A percentile compares a stretch with the other conserved stretches of the same genome.
These are phyloP conservation scores for Meandrusa payeni DNA, from an alignment of 2,888 invertebrate genomes.

Conservation along the genomic window DNA sequence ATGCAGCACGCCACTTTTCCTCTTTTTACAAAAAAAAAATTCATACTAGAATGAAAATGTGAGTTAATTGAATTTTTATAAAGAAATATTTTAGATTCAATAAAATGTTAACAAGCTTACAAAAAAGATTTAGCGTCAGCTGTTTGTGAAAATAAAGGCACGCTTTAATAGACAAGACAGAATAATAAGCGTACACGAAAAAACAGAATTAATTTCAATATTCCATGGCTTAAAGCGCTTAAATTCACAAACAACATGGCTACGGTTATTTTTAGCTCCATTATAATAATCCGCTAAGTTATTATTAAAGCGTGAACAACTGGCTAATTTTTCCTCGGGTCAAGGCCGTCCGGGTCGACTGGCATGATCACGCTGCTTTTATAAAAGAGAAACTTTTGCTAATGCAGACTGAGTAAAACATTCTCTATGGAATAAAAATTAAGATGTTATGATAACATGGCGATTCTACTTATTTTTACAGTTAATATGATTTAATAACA, in stretches of 20 bases:
- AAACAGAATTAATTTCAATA: constrained; percentile 1
- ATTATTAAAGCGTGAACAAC: constrained; percentile 25
- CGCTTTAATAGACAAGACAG: not conserved
- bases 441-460: too few species aligned
- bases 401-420: too few species aligned
- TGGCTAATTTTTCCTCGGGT: constrained; percentile 39
- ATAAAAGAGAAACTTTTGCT: not conserved
- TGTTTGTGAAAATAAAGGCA: constrained; percentile 26
- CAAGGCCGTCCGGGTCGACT: constrained; percentile 48
- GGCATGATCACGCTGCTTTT: constrained; percentile 11
- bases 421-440: too few species aligned
- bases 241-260: constrained; percentile 4
- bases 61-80: too few species aligned
- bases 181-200: not conserved
- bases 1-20: too few species aligned
- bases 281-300: constrained; percentile 23
- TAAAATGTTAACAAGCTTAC: too few species aligned
- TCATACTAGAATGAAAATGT: too few species aligned
- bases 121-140: too few species aligned
- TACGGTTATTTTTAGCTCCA: constrained; percentile 17
- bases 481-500: constrained; percentile 55
- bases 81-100: too few species aligned
- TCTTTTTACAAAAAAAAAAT: too few species aligned
- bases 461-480: constrained; percentile 40
- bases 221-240: constrained; percentile 1